phyloP scores from a whole-genome alignment of 2,888 invertebrate genomes.

The Rhingia campestris region DNA sequence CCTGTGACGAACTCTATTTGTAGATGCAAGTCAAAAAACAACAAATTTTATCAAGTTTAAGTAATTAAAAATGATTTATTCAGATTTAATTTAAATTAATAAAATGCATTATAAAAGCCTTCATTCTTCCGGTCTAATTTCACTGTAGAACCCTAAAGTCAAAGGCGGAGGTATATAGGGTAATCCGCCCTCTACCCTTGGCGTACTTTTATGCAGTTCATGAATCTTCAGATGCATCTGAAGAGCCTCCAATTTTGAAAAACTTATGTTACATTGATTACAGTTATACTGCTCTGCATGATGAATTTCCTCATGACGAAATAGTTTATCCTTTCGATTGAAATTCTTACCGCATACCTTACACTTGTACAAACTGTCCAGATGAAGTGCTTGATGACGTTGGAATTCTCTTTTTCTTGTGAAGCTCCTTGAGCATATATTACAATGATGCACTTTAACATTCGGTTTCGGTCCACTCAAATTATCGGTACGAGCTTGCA shows the following conservation, averaged over 20 bases:
- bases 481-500: conserved; percentile 30
- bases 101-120: conserved; percentile 47
- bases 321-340: conserved; percentile 86
- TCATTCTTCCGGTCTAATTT: conserved; percentile 80
- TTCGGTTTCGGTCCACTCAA: conserved; percentile 40
- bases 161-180: conserved; percentile 77
- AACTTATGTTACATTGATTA: conserved; percentile 84
- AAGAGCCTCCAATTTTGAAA: conserved; percentile 79
- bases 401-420: conserved; percentile 88
- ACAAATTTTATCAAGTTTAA: neutral
- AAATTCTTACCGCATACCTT: conserved; percentile 87
- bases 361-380: conserved; percentile 88
- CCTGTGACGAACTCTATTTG: too few species aligned
- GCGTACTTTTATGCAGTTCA: conserved; percentile 79
- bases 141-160: conserved; percentile 81
- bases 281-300: conserved; percentile 86
- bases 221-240: conserved; percentile 81
- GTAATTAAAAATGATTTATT: neutral
- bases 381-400: conserved; percentile 87
- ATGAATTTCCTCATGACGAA: conserved; percentile 87
- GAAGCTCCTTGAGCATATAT: conserved; percentile 87
- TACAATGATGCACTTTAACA: conserved; percentile 83
- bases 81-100: conserved; percentile 30
- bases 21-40: too few species aligned
- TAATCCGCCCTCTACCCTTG: conserved; percentile 43